A percentile compares a stretch with the other conserved stretches of the same genome.
Conservation (phyloP, 1,140 invertebrate species). For the Uloborus diversus region DNA sequence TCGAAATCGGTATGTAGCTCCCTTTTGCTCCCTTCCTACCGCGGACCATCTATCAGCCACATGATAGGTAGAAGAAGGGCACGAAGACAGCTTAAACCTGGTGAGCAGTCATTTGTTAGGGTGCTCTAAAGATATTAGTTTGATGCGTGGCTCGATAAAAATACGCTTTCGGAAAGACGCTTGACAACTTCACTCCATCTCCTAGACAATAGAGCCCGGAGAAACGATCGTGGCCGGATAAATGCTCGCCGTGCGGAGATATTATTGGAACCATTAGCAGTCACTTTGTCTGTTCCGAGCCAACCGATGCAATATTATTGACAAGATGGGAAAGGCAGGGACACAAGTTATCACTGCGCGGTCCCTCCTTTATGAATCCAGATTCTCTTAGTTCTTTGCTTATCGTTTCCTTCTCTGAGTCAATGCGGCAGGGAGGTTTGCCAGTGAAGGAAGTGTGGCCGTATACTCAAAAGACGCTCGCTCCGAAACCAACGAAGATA, state of each 20-base stretch:
- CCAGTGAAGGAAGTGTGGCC: not conserved
- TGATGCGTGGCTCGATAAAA: conserved; percentile 32
- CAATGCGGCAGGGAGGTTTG: conserved; percentile 13
- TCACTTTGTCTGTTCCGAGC: conserved; percentile 24
- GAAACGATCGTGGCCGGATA: conserved; percentile 19
- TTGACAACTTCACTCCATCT: conserved; percentile 29
- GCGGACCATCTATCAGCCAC: conserved; percentile 13
- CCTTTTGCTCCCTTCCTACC: not conserved
- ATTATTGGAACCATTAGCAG: conserved; percentile 44
- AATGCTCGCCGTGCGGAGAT: conserved; percentile 28
- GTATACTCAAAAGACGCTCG: not conserved
- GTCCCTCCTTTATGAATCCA: conserved; percentile 25
- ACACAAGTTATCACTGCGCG: conserved; percentile 12
- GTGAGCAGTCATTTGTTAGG: conserved; percentile 34
- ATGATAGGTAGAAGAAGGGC: conserved; percentile 27
- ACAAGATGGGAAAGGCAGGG: conserved; percentile 21
- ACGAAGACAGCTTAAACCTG: conserved; percentile 19
- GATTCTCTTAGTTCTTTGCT: conserved; percentile 36
- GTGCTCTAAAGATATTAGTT: conserved; percentile 12
- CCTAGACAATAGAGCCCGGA: not conserved
- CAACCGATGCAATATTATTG: conserved; percentile 17
- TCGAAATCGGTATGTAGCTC: no score
- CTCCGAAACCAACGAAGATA: conserved; percentile 8
- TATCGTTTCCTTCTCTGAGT: conserved; percentile 36
- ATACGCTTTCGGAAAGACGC: conserved; percentile 27